phyloP scores from a whole-genome alignment of 2,888 invertebrate genomes.

The Opisthograptis luteolata region DNA sequence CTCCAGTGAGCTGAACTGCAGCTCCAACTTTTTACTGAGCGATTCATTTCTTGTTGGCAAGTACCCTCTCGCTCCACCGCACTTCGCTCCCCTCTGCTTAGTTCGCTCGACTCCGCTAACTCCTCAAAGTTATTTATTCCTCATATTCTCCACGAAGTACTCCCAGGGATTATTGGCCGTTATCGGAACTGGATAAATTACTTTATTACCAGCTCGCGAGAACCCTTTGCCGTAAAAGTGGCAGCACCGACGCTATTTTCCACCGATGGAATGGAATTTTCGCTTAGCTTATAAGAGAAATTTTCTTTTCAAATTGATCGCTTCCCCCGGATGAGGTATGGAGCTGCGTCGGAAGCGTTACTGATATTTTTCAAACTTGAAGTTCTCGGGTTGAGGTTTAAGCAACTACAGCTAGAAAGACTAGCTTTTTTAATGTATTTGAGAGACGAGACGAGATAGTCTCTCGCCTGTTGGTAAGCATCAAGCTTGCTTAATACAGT shows the following conservation, averaged over 20 bases:
- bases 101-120: conserved; percentile 13
- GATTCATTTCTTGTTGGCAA: too few relatives aligned
- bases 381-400: too few relatives aligned
- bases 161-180: conserved; percentile 72
- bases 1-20: too few relatives aligned
- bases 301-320: conserved; percentile 69
- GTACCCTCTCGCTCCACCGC: neutral
- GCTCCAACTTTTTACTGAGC: too few relatives aligned
- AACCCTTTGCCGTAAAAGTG: conserved; percentile 66
- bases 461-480: too few relatives aligned
- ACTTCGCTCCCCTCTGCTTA: conserved; percentile 9
- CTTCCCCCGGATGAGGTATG: conserved; percentile 53
- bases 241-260: conserved; percentile 63
- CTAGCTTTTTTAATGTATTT: too few relatives aligned
- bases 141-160: conserved; percentile 37
- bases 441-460: too few relatives aligned
- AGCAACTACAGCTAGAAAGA: neutral
- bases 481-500: too few relatives aligned
- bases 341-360: conserved; percentile 32
- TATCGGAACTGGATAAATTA: conserved; percentile 81
- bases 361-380: conserved; percentile 22
- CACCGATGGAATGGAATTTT: conserved; percentile 62
- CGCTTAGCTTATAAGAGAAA: conserved; percentile 60
- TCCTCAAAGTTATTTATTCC: conserved; percentile 31
- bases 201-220: conserved; percentile 72